Evolutionary conservation across 92 coral and sea anemone genomes (phyloP), one percentile per base, ranked within the genome.

Genomic region (Porites lobata): DNA sequence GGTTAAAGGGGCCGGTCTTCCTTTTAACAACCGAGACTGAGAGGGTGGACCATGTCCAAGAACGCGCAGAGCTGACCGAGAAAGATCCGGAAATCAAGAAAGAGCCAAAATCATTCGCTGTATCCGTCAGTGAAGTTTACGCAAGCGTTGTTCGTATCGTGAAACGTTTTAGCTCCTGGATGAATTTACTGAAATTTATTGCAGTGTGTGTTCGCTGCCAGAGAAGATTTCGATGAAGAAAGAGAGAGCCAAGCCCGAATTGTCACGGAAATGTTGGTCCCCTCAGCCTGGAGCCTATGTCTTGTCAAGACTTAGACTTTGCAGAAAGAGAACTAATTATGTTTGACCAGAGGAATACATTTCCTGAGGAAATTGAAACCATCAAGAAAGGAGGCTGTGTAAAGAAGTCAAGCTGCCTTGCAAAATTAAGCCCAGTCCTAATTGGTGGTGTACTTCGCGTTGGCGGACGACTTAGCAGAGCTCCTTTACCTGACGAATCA

Each of bases 381-480:
- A 9, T 47, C 9, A 51, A 83, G 64, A 65, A 10, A 50, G 75
- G 38, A 50, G 5, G 43, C 22, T 24, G 52, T 19, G 52, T 83
- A 1, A 83, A 72, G 89, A 85, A 85, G 22, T 50, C 63, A 15
- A 77, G 89, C 50, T 14, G 65, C 6, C 66, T 85, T 66, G 53
- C 32, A 6, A 63, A 65, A 22, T 26, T 76, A 18, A 77, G 64
- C 19, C 89, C 85, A 50, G 65, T 85, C 29, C 5, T 85, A 13
- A 65, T 64, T 10, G 83, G 80, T 53, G 90, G 81, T 18, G 12
- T 85, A 11, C 70, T 90, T 54, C 75, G 93, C 22, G 78, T 89
- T 38, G 89, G 89, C 47, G 92, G 92, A 77, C 89, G 89, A 17
- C 71, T 89, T 61, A 77, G 74, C 22, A 79, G 83, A 62, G 87